phyloP scores from a whole-genome alignment of 1,140 invertebrate species.

The Zelostemma sp. region DNA sequence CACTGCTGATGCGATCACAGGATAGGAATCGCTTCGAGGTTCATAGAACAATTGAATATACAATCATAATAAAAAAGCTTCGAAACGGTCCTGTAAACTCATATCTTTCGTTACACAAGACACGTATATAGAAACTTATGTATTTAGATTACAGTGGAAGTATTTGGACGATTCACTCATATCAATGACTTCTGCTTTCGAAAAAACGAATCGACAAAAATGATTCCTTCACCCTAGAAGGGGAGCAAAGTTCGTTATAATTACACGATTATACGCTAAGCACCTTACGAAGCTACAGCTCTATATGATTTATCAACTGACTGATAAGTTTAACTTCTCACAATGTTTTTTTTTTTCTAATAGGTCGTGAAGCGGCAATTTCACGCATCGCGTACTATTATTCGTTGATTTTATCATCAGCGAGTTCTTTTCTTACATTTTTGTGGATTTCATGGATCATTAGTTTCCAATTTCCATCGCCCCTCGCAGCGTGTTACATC shows the following conservation, averaged over 20 bases:
- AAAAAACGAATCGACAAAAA: constrained; percentile 28
- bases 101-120: constrained; percentile 26
- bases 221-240: constrained; percentile 18
- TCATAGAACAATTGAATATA: constrained; percentile 33
- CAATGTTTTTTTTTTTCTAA: constrained; percentile 36
- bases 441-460: neutral
- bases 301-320: constrained; percentile 48
- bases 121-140: constrained; percentile 37
- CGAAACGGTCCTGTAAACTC: constrained; percentile 27
- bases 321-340: constrained; percentile 45
- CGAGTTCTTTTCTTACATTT: neutral
- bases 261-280: constrained; percentile 51
- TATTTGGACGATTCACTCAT: constrained; percentile 29
- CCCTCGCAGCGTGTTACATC: neutral
- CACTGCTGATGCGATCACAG: constrained; percentile 41
- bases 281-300: constrained; percentile 51
- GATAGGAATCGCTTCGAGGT: constrained; percentile 40
- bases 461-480: constrained; percentile 6
- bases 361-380: constrained; percentile 44
- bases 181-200: constrained; percentile 26
- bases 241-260: constrained; percentile 43
- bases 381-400: constrained; percentile 31
- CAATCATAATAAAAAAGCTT: constrained; percentile 31
- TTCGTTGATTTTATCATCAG: neutral
- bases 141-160: constrained; percentile 39